These are phyloP conservation scores for Drosophila nigritarsus DNA, from an alignment of 2,888 invertebrate species.

Conservation along the genomic window DNA sequence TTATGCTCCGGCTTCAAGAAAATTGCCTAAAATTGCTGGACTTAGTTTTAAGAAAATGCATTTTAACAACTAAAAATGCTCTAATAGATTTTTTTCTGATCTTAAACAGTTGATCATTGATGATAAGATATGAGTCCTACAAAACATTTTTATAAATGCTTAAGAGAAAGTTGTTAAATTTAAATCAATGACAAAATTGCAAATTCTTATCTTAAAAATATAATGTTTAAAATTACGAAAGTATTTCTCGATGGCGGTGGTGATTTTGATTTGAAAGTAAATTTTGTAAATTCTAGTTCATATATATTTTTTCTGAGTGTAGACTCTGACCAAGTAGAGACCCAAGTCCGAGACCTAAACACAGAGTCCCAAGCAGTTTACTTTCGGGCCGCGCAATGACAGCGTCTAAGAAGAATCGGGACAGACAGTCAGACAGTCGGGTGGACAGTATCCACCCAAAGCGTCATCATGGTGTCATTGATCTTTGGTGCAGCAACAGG, in stretches of 20 bases:
- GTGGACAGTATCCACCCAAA: slow-evolving; percentile 58
- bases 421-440: neutral
- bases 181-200: too few relatives aligned
- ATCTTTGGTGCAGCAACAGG: slow-evolving; percentile 63
- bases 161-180: too few relatives aligned
- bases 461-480: slow-evolving; percentile 76
- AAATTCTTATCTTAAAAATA: too few relatives aligned
- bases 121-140: neutral
- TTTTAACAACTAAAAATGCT: neutral
- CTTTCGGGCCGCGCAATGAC: slow-evolving; percentile 71
- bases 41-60: neutral
- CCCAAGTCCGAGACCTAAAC: slow-evolving; percentile 11
- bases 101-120: too few relatives aligned
- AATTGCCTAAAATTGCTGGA: neutral
- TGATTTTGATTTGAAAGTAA: neutral
- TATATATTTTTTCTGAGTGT: slow-evolving; percentile 2
- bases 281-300: neutral
- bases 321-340: slow-evolving; percentile 10
- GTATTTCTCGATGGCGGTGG: neutral
- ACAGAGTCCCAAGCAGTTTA: slow-evolving; percentile 50
- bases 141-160: too few relatives aligned
- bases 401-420: slow-evolving; percentile 41
- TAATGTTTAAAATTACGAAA: too few relatives aligned
- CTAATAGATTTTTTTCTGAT: too few relatives aligned
- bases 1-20: neutral